Evolutionary conservation across 2,797 vertebrate genomes (phyloP).

Genomic region (Macropus fuliginosus): DNA sequence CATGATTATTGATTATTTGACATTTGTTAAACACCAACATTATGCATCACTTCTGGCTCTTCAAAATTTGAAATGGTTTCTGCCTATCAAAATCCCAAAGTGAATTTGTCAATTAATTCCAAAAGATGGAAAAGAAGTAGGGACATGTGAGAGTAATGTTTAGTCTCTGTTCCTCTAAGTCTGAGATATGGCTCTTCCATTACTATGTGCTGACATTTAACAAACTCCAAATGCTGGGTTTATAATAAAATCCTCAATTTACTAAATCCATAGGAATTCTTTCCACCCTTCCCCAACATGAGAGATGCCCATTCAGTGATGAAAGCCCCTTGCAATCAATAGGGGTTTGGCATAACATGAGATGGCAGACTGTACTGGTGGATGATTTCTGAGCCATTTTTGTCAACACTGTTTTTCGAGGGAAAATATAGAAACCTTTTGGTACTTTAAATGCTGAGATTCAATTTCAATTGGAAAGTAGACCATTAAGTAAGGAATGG

Average conservation of each 20-base stretch:
- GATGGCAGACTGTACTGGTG: slow-evolving; percentile 33
- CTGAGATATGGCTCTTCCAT: neutral
- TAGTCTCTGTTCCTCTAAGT: neutral
- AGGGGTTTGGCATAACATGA: slow-evolving; percentile 44
- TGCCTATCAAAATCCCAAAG: neutral
- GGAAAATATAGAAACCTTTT: slow-evolving; percentile 46
- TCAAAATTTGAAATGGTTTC: slow-evolving; percentile 31
- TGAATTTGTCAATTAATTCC: slow-evolving; percentile 41
- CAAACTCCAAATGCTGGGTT: slow-evolving; percentile 45
- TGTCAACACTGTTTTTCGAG: slow-evolving; percentile 60
- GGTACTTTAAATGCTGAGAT: slow-evolving; percentile 28
- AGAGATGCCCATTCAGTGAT: slow-evolving; percentile 9
- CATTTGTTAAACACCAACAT: neutral
- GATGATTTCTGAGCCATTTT: slow-evolving; percentile 53
- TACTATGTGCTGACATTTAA: slow-evolving; percentile 17
- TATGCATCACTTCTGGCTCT: neutral
- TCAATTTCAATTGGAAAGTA: slow-evolving; percentile 60
- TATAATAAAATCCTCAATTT: slow-evolving; percentile 29
- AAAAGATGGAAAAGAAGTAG: slow-evolving; percentile 24
- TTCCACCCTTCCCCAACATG: neutral
- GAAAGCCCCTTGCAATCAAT: slow-evolving; percentile 37
- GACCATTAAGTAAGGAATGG: slow-evolving; percentile 14
- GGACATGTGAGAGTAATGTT: neutral
- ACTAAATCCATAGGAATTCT: slow-evolving; percentile 42
- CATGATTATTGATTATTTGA: neutral